Evolutionary conservation across 2,888 invertebrate species (phyloP).

Genomic region (Ligdia adustata): DNA sequence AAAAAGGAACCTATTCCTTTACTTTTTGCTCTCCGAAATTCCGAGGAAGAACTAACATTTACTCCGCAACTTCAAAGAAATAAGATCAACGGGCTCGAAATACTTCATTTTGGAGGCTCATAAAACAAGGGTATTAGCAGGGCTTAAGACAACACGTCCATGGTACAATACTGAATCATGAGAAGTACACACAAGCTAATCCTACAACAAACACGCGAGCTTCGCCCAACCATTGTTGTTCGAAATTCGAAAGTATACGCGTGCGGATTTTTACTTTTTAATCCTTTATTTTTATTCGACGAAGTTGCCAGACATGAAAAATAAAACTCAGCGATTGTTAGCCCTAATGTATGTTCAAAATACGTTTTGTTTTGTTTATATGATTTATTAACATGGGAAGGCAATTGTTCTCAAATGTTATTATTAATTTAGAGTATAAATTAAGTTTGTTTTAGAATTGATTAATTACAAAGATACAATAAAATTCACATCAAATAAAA

Average conservation of each 20-base stretch:
- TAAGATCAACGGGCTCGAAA: slow-evolving; percentile 29
- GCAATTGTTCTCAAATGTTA: slow-evolving; percentile 13
- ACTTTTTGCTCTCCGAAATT: slow-evolving; percentile 5
- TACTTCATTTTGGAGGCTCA: slow-evolving; percentile 33
- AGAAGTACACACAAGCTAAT: slow-evolving; percentile 75
- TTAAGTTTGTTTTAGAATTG: background rate
- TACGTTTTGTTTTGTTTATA: slow-evolving; percentile 22
- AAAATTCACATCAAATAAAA: no score
- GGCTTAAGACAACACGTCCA: slow-evolving; percentile 33
- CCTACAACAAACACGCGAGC: slow-evolving; percentile 62
- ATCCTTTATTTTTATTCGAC: slow-evolving; percentile 35
- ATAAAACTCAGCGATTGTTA: slow-evolving; percentile 25
- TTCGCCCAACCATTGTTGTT: slow-evolving; percentile 66
- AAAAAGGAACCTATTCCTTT: no score
- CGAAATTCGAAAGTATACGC: slow-evolving; percentile 51
- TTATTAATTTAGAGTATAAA: background rate
- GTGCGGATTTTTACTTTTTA: slow-evolving; percentile 50
- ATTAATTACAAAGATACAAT: background rate
- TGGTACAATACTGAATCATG: slow-evolving; percentile 53
- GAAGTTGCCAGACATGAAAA: slow-evolving; percentile 39
- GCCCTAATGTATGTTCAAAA: slow-evolving; percentile 22
- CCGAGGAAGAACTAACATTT: slow-evolving; percentile 13
- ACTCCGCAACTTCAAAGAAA: slow-evolving; percentile 31
- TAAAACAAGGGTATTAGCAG: slow-evolving; percentile 35
- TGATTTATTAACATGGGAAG: slow-evolving; percentile 19